A percentile compares a stretch with the other conserved stretches of the same genome.
Evolutionary conservation across 2,888 invertebrate genomes (phyloP).

Genomic region (Pardosa pseudoannulata): DNA sequence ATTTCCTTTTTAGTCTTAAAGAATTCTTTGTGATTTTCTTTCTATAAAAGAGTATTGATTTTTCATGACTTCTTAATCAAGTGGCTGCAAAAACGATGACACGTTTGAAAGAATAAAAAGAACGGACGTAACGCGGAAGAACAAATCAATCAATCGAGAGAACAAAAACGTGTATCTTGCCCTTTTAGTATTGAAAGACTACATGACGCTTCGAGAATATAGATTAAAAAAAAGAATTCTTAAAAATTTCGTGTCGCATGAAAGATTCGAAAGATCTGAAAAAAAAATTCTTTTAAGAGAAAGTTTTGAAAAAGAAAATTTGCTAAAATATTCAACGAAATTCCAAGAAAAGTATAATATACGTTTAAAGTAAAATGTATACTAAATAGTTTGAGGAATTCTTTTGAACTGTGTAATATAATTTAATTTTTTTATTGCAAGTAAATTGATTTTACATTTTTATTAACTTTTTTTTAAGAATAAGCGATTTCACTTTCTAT

Average conservation of each 20-base stretch:
- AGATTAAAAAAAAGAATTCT: slow-evolving; percentile 1
- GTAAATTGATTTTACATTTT: too few species aligned
- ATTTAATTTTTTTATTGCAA: too few species aligned
- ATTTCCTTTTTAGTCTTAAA: not conserved
- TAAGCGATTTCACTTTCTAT: too few species aligned
- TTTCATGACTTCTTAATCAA: slow-evolving; percentile 12
- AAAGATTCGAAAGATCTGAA: not conserved
- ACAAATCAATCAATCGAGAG: slow-evolving; percentile 7
- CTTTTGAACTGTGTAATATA: too few species aligned
- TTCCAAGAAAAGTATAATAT: not conserved
- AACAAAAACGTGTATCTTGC: not conserved
- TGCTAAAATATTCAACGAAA: not conserved
- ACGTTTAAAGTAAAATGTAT: too few species aligned
- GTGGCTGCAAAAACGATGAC: slow-evolving; percentile 7
- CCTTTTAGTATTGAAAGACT: not conserved
- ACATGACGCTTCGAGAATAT: not conserved
- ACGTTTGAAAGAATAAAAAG: not conserved
- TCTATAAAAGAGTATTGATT: not conserved
- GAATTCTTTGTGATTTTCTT: not conserved
- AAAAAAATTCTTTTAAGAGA: not conserved
- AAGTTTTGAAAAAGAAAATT: not conserved
- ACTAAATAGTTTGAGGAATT: too few species aligned
- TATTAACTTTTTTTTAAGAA: too few species aligned
- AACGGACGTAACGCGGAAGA: not conserved
- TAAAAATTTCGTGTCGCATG: not conserved